Conservation (phyloP, 1,140 invertebrate genomes). For the Listronotus oregonensis region DNA sequence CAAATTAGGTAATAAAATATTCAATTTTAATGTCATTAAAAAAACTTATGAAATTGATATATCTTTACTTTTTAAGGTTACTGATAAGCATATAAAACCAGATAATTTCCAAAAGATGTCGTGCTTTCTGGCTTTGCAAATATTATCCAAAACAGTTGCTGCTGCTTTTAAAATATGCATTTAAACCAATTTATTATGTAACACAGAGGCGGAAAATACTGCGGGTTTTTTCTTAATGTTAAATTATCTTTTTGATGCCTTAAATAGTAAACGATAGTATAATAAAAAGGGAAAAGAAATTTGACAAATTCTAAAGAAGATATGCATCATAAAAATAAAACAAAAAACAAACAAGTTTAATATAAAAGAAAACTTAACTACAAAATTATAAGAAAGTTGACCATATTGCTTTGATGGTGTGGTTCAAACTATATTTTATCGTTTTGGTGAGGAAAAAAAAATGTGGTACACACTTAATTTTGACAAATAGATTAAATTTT, state of each 20-base stretch:
- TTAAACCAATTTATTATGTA: constrained; percentile 34
- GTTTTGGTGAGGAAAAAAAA: constrained; percentile 24
- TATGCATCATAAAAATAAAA: neutral
- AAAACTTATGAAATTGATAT: constrained; percentile 29
- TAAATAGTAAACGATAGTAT: constrained; percentile 7
- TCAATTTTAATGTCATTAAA: constrained; percentile 26
- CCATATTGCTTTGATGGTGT: constrained; percentile 35
- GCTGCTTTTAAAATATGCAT: constrained; percentile 36
- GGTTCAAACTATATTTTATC: constrained; percentile 24
- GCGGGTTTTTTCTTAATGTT: constrained; percentile 42
- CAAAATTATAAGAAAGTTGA: neutral
- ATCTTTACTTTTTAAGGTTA: constrained; percentile 38
- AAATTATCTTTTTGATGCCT: constrained; percentile 12
- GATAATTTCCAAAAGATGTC: neutral
- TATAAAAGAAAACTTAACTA: constrained; percentile 1
- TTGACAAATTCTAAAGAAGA: neutral
- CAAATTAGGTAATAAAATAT: constrained; percentile 10
- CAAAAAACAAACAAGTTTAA: neutral
- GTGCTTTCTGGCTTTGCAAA: constrained; percentile 40
- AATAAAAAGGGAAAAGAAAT: neutral
- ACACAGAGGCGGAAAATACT: constrained; percentile 29
- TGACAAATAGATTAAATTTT: no score
- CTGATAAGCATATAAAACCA: neutral
- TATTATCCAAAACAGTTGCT: constrained; percentile 38
- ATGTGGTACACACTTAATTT: neutral